phyloP scores from a whole-genome alignment of 2,797 vertebrate genomes.

The Acrossocheilus wenchowensis region DNA sequence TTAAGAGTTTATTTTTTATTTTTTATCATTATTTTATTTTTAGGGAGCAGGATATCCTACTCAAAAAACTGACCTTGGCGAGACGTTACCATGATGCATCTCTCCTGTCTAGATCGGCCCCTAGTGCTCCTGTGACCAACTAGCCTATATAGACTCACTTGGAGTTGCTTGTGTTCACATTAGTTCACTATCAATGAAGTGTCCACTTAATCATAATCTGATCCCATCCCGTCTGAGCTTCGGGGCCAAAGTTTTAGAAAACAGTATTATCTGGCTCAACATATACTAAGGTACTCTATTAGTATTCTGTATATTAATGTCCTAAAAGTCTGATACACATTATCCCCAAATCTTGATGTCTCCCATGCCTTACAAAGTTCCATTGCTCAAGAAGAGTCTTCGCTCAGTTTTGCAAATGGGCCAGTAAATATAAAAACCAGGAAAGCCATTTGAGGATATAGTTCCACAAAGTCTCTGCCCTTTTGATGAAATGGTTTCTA shows the following conservation, averaged over 20 bases:
- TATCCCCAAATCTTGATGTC: background rate
- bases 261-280: background rate
- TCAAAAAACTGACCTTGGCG: constrained; percentile 41
- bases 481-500: constrained; percentile 28
- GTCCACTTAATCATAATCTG: constrained; percentile 17
- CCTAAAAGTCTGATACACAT: background rate
- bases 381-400: background rate
- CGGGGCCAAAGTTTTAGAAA: constrained; percentile 9
- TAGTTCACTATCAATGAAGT: constrained; percentile 5
- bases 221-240: background rate
- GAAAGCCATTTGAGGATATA: background rate
- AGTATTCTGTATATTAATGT: background rate
- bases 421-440: background rate
- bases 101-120: constrained; percentile 37
- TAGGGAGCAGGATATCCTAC: background rate
- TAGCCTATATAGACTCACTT: constrained; percentile 40
- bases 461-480: background rate
- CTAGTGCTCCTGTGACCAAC: constrained; percentile 34
- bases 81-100: constrained; percentile 48
- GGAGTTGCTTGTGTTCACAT: background rate
- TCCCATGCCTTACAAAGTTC: background rate
- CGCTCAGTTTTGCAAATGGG: background rate
- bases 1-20: background rate
- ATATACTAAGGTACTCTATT: background rate
- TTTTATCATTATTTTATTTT: background rate